These are phyloP conservation scores for Drosophila multiciliata DNA, from an alignment of 2,888 invertebrate genomes.

Conservation along the genomic window DNA sequence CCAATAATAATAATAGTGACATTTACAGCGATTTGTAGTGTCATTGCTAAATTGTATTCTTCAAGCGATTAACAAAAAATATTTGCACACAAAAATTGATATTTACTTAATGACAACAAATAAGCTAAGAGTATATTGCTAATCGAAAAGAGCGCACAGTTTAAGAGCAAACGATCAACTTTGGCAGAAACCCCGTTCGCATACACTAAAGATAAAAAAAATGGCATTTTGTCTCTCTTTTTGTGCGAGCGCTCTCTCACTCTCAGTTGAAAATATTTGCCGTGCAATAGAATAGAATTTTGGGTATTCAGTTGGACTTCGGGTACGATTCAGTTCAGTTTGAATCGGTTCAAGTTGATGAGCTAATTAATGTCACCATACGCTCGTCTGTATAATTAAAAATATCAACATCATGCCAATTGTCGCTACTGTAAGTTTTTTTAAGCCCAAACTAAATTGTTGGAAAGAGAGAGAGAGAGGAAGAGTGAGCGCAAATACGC, in stretches of 20 bases:
- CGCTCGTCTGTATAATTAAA: slow-evolving; percentile 12
- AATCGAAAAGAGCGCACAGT: slow-evolving; percentile 4
- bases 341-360: slow-evolving; percentile 48
- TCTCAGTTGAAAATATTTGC: slow-evolving; percentile 18
- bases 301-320: slow-evolving; percentile 35
- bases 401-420: slow-evolving; percentile 31
- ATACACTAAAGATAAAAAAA: slow-evolving; percentile 35
- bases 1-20: background rate
- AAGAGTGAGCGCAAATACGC: background rate
- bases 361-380: slow-evolving; percentile 54
- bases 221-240: slow-evolving; percentile 19
- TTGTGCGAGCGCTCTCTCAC: background rate
- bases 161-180: slow-evolving; percentile 41
- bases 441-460: background rate
- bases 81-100: slow-evolving; percentile 54
- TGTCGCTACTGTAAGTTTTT: slow-evolving; percentile 18
- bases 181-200: slow-evolving; percentile 13
- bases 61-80: slow-evolving; percentile 21
- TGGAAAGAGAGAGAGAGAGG: background rate
- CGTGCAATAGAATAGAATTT: slow-evolving; percentile 20
- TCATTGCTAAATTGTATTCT: slow-evolving; percentile 11
- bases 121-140: slow-evolving; percentile 19
- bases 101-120: slow-evolving; percentile 49
- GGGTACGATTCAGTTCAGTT: slow-evolving; percentile 29
- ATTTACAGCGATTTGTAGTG: background rate